Evolutionary conservation across 1,140 invertebrate genomes (phyloP).

Genomic region (Drosophila lowei): DNA sequence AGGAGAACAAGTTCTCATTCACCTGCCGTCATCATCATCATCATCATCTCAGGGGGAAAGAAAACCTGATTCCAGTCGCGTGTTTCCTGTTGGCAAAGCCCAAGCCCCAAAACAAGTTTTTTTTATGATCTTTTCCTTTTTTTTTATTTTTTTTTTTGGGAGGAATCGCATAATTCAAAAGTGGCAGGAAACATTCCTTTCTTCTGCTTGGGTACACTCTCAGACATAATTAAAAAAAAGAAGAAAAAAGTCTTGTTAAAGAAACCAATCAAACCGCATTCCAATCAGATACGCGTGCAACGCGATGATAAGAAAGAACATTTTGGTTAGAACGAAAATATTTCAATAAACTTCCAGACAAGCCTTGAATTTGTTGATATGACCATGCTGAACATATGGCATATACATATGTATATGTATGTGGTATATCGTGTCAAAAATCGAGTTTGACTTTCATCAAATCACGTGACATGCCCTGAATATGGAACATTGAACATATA

Average conservation of each 20-base stretch:
- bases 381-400: constrained; percentile 56
- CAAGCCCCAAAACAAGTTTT: constrained; percentile 57
- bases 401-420: constrained; percentile 16
- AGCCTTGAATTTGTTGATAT: constrained; percentile 66
- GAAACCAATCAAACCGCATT: constrained; percentile 53
- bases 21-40: constrained; percentile 30
- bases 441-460: constrained; percentile 59
- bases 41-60: constrained; percentile 22
- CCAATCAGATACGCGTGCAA: constrained; percentile 38
- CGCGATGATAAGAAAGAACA: constrained; percentile 45
- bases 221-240: constrained; percentile 61
- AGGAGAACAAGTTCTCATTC: constrained; percentile 63
- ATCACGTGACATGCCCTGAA: constrained; percentile 66
- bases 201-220: constrained; percentile 25
- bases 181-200: constrained; percentile 48
- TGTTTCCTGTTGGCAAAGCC: constrained; percentile 59
- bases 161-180: constrained; percentile 57
- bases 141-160: constrained; percentile 2
- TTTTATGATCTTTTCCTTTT: constrained; percentile 1
- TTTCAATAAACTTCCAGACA: constrained; percentile 51
- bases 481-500: constrained; percentile 51
- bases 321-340: constrained; percentile 6
- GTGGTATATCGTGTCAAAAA: constrained; percentile 58
- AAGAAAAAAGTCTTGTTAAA: constrained; percentile 37
- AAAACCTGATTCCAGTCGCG: constrained; percentile 68